phyloP scores from a whole-genome alignment of 2,888 invertebrate species.

The Drosophila tripunctata region DNA sequence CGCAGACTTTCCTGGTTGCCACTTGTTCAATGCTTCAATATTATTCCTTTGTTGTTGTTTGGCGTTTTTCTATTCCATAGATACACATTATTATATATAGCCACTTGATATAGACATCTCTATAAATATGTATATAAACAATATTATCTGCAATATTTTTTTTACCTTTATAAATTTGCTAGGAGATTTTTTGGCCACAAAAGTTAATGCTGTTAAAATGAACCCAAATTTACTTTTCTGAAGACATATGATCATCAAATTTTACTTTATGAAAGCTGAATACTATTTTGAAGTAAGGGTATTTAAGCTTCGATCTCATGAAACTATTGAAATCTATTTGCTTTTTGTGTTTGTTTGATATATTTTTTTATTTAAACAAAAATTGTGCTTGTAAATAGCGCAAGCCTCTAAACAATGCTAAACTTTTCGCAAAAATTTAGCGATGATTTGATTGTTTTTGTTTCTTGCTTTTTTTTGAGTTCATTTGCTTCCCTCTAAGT shows the following conservation, averaged over 20 bases:
- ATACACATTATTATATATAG: constrained; percentile 9
- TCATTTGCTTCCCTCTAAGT: constrained; percentile 25
- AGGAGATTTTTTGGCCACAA: background rate
- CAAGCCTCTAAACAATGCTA: constrained; percentile 37
- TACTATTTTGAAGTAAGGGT: background rate
- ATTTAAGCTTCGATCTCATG: background rate
- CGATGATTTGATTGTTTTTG: constrained; percentile 31
- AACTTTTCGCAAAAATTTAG: constrained; percentile 58
- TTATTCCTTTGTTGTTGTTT: constrained; percentile 31
- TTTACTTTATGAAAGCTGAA: background rate
- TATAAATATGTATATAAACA: too few species aligned
- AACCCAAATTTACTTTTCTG: too few species aligned
- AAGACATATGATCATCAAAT: too few species aligned
- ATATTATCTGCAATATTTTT: too few species aligned
- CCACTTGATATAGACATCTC: constrained; percentile 52
- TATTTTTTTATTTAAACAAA: constrained; percentile 30
- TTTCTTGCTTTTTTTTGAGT: constrained; percentile 23
- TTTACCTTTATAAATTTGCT: background rate
- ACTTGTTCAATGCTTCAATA: constrained; percentile 54
- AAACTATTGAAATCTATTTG: background rate
- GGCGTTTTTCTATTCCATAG: constrained; percentile 15
- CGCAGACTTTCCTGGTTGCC: constrained; percentile 70
- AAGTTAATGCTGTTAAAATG: too few species aligned
- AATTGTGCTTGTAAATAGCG: constrained; percentile 38
- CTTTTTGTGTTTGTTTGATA: constrained; percentile 30